Base-by-base conservation (phyloP, 1,140 invertebrate genomes). In the Caerostris darwini region DNA sequence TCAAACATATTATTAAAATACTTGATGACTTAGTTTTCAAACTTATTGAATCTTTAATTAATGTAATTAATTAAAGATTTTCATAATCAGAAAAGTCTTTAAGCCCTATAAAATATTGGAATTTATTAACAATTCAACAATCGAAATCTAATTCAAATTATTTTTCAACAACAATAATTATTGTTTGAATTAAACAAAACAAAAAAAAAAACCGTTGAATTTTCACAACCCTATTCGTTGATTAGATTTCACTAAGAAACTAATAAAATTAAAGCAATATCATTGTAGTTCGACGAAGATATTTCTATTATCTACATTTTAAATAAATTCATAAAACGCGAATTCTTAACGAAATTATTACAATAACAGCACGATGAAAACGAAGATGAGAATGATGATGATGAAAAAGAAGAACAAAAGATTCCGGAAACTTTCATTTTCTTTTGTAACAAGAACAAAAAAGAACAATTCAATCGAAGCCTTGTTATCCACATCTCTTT, bases 361-460 rank as follows among this genome's bases (percentile, higher is more conserved):
- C 12, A 17, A 56, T 5, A 90, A 71, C 34, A 87, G 61, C 56
- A 7, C 14, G 10, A 61, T 56, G 61, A 85, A 85, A 56, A 83
- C 5, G 12, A 14, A 83, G 8, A 77, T 67, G n/a, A 82, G 64
- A 50, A 82, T 82, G 19, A 50, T 3, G 57, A 53, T 34, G 34
- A 77, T 8, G 17, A 5, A 14, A 69, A 83, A 58, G 17, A 57
- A 59, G 19, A 82, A 85, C 82, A 5, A 56, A 82, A 92, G 34
- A 89, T n/a, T 7, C 56, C 89, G 90, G 82, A 92, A 87, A 12
- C 54, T 87, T 87, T 93, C 85, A 93, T 64, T 85, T 92, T 61
- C 50, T 85, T 82, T 57, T 19, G 58, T 12, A 53, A 54, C 8
- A 53, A 88, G 53, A 19, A 88, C 19, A 88, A 56, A 69, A 92